These are phyloP conservation scores for Vidua chalybeata DNA, from an alignment of 2,113 vertebrate genomes.

Conservation along the genomic window DNA sequence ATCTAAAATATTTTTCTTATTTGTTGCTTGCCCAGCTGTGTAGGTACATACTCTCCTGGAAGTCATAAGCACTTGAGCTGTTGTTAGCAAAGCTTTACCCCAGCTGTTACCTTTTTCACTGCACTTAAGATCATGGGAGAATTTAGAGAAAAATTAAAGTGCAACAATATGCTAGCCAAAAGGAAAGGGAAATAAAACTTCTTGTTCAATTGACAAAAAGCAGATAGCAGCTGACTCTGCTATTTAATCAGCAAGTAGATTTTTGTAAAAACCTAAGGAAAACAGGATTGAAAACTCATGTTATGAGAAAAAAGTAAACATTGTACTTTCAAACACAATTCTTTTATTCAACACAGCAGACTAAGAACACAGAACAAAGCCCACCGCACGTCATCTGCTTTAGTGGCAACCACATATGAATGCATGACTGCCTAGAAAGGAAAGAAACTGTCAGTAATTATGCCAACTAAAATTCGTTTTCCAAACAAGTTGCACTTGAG, in stretches of 20 bases:
- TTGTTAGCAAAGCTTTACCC: not conserved
- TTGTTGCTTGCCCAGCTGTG: not conserved
- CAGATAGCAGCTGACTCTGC: not conserved
- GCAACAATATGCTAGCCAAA: not conserved
- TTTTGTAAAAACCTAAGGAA: not conserved
- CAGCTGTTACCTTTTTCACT: not conserved
- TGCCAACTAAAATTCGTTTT: not conserved
- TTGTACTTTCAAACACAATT: not conserved
- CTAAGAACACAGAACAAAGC: not conserved
- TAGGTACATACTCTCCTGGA: not conserved
- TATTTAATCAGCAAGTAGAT: not conserved
- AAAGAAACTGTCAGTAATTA: not conserved
- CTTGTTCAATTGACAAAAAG: not conserved
- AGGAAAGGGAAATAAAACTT: not conserved
- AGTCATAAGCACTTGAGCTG: not conserved
- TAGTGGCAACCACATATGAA: not conserved
- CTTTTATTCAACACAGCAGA: not conserved
- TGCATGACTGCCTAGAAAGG: not conserved
- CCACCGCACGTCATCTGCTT: not conserved
- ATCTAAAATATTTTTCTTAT: not conserved
- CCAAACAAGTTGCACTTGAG: not conserved
- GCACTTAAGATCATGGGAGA: not conserved
- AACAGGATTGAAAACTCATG: not conserved
- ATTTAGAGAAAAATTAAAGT: not conserved
- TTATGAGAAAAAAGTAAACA: not conserved